Base-by-base conservation (phyloP, 2,888 invertebrate genomes). In the Drosophila kuntzei region DNA sequence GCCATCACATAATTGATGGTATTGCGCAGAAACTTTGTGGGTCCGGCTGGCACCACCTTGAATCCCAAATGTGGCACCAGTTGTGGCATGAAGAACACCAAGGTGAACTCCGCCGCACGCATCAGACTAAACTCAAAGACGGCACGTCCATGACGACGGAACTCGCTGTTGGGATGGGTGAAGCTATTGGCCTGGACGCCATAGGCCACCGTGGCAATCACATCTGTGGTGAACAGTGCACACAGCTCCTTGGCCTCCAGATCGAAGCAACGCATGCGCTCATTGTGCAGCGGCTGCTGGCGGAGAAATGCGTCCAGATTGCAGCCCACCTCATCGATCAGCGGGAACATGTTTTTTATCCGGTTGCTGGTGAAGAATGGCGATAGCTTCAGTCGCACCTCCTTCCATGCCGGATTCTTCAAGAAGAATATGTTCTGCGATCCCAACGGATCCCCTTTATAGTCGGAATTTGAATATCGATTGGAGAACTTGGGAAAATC, bases 141-240 rank as follows among this genome's bases (percentile, higher is more conserved):
- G 16, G 89, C 83, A 1, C 91, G 90, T 8, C 93, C 93, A 46
- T 89, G 85, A 6, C 88, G 84, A 0, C 93, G 92, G 59, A 94
- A 93, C 41, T 92, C 91, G 0, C 92, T 90, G 11, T 93, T 84
- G 0, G 92, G 91, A 51, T 92, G 80, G 12, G 89, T 90, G 16
- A 93, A 83, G 2, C 92, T 92, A 66, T 93, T 93, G 1, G 92
- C 93, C 53, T 91, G 89, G 0, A 94, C 85, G 0, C 93, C 93
- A 44, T 91, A 94, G 1, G 93, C 93, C 1, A 93, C 92, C 0
- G 92, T 92, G 4, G 92, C 92, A 61, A 94, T 93, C 1, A 93
- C 90, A 71, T 94, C 94, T 2, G 92, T 92, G 9, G 92, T 92
- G 46, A 87, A 92, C 0, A 88, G 79, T 0, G 92, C 91, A 43